These are phyloP conservation scores for Apamea anceps DNA, from an alignment of 2,888 invertebrate genomes.

Conservation along the genomic window DNA sequence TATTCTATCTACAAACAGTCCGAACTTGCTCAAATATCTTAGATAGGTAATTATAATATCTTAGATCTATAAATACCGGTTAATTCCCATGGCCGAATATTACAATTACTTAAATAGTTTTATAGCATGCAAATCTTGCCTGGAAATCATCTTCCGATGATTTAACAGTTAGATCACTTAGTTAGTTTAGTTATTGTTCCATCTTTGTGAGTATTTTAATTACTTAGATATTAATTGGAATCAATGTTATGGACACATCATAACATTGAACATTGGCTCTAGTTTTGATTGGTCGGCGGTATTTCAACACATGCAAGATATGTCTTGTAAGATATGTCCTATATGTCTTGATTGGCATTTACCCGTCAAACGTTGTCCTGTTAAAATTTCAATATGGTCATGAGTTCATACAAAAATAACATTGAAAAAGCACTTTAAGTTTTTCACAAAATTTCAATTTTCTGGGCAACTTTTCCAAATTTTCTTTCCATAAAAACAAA, in stretches of 20 bases:
- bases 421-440: background rate
- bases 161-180: conserved; percentile 20
- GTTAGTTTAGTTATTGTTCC: conserved; percentile 43
- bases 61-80: background rate
- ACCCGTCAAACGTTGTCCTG: background rate
- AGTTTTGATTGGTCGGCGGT: background rate
- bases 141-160: conserved; percentile 13
- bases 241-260: background rate
- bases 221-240: background rate
- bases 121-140: conserved; percentile 33
- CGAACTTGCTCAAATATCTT: background rate
- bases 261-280: no score
- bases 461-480: no score
- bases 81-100: conserved; percentile 43
- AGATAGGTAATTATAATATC: no score
- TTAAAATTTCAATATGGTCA: background rate
- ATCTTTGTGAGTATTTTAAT: conserved; percentile 21
- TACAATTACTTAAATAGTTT: conserved; percentile 47
- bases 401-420: background rate
- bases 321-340: background rate
- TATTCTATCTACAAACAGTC: background rate
- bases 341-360: background rate
- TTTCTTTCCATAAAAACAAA: no score
- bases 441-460: background rate
- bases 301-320: background rate